These are phyloP conservation scores for Notamacropus eugenii DNA, from an alignment of 2,797 vertebrate species.

Conservation along the genomic window DNA sequence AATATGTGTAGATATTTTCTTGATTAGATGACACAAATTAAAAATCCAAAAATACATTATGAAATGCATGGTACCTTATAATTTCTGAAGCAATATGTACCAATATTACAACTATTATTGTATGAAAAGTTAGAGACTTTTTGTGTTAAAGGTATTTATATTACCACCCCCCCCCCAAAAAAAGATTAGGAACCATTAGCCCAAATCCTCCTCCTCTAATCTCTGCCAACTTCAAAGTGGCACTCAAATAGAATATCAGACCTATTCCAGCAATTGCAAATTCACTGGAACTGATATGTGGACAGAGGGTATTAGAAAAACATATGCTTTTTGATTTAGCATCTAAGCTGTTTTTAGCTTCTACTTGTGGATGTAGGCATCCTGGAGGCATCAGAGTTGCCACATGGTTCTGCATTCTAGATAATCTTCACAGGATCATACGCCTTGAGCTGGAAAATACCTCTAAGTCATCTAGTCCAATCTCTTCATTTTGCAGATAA, in stretches of 20 bases:
- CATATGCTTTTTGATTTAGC: rapidly evolving
- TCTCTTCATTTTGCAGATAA: not conserved
- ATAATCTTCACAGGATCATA: not conserved
- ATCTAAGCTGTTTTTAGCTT: not conserved
- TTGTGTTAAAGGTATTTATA: not conserved
- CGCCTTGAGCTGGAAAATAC: not conserved
- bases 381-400: not conserved
- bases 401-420: not conserved
- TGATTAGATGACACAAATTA: not conserved
- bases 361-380: not conserved
- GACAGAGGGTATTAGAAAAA: not conserved
- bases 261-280: not conserved
- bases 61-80: not conserved
- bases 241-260: not conserved
- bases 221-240: not conserved
- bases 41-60: not conserved
- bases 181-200: not conserved
- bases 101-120: not conserved
- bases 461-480: not conserved
- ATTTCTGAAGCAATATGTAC: not conserved
- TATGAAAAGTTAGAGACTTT: not conserved
- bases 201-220: not conserved
- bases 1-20: not conserved
- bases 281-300: not conserved
- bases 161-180: not conserved